phyloP scores from a whole-genome alignment of 1,140 invertebrate species.

The Portunus trituberculatus region DNA sequence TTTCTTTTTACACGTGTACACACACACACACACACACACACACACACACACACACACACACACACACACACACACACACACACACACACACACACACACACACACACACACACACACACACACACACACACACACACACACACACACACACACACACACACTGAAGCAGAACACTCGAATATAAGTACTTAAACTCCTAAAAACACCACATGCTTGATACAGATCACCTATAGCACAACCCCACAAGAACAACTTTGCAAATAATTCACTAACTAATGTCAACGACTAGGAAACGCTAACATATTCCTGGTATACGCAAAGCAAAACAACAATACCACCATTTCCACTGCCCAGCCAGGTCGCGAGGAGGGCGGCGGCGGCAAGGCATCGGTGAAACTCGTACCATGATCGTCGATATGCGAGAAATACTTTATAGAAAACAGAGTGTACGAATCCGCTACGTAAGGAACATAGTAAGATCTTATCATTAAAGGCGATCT shows the following conservation, averaged over 20 bases:
- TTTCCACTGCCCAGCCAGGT: too few relatives aligned
- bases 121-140: not conserved
- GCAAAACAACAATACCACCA: not conserved
- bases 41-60: too few relatives aligned
- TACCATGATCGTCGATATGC: not conserved
- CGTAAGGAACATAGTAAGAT: not conserved
- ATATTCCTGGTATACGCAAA: not conserved
- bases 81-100: too few relatives aligned
- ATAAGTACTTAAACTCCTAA: too few relatives aligned
- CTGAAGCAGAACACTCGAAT: too few relatives aligned
- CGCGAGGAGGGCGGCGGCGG: not conserved
- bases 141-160: not conserved
- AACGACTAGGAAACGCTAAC: not conserved
- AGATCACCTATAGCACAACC: too few relatives aligned
- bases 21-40: too few relatives aligned
- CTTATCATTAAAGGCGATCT: not conserved
- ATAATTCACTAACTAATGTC: too few relatives aligned
- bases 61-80: too few relatives aligned
- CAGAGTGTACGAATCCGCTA: not conserved
- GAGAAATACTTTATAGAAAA: constrained; percentile 5
- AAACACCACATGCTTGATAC: too few relatives aligned
- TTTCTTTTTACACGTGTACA: too few relatives aligned
- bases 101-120: not conserved
- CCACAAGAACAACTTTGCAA: too few relatives aligned
- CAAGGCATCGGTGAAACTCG: not conserved